Conservation (phyloP, 2,797 vertebrate genomes). For the Gadopsis marmoratus region DNA sequence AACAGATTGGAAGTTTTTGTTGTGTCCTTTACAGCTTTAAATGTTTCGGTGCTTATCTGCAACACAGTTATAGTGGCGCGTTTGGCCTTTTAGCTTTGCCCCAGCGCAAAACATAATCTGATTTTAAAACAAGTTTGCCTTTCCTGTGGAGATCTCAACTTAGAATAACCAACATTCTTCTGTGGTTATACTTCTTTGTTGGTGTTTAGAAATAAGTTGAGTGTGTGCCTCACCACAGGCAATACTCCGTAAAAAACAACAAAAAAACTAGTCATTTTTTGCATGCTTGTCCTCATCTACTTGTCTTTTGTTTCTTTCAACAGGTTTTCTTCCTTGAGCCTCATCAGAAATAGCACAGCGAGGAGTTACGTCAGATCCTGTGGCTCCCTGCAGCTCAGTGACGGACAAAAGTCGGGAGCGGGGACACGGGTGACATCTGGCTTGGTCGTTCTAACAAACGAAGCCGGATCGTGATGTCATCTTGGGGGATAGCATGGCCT, state of each 20-base stretch:
- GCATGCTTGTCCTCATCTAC: background rate
- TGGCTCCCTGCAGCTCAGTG: background rate
- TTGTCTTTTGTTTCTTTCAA: constrained; percentile 17
- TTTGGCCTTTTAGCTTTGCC: constrained; percentile 15
- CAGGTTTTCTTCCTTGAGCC: constrained; percentile 51
- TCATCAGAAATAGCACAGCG: constrained; percentile 40
- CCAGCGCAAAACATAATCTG: background rate
- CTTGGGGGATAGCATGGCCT: background rate
- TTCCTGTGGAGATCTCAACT: background rate
- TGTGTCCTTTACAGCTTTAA: constrained; percentile 30
- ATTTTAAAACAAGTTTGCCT: constrained; percentile 5
- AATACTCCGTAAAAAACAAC: background rate
- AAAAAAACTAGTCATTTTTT: too few species aligned
- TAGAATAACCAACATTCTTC: background rate
- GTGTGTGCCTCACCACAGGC: background rate
- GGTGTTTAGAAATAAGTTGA: background rate
- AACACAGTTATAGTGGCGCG: constrained; percentile 2
- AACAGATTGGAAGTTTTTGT: constrained; percentile 31
- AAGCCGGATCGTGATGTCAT: background rate
- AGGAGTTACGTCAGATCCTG: constrained; percentile 56
- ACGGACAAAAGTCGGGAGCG: background rate
- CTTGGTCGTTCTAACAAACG: background rate
- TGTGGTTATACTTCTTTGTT: background rate
- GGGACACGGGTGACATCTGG: background rate
- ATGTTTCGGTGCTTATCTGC: constrained; percentile 25